phyloP scores from a whole-genome alignment of 2,797 vertebrate genomes.

The Sebastes minor region DNA sequence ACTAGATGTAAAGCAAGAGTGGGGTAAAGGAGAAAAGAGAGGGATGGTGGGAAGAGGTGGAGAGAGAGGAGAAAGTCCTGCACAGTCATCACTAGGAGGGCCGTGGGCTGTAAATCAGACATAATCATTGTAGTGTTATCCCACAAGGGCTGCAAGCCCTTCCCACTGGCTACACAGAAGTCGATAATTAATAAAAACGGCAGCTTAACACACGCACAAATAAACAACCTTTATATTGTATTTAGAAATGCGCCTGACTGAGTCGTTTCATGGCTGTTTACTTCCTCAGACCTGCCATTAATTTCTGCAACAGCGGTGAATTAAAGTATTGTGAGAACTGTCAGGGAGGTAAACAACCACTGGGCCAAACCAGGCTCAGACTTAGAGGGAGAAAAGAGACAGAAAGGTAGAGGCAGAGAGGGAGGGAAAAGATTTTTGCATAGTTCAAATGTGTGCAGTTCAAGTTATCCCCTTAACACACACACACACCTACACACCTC shows the following conservation, averaged over 20 bases:
- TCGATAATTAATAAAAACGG: slow-evolving; percentile 64
- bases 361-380: neutral
- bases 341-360: slow-evolving; percentile 33
- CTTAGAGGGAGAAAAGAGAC: neutral
- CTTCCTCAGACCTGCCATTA: slow-evolving; percentile 30
- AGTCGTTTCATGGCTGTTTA: slow-evolving; percentile 49
- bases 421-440: neutral
- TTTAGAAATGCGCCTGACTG: slow-evolving; percentile 20
- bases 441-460: slow-evolving; percentile 10
- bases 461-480: neutral
- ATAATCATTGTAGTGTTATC: slow-evolving; percentile 43
- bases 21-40: neutral
- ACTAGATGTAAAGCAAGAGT: neutral
- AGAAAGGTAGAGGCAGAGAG: neutral
- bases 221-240: slow-evolving; percentile 12
- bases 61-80: neutral
- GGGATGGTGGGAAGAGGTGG: neutral
- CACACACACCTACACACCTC: slow-evolving; percentile 2
- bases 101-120: slow-evolving; percentile 54
- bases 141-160: slow-evolving; percentile 29
- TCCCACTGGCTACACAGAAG: slow-evolving; percentile 39
- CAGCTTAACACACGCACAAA: slow-evolving; percentile 19
- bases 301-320: slow-evolving; percentile 22
- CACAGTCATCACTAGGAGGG: slow-evolving; percentile 31
- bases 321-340: slow-evolving; percentile 10